These are phyloP conservation scores for Spheniscus mendiculus DNA, from an alignment of 2,113 vertebrate genomes.

Conservation along the genomic window DNA sequence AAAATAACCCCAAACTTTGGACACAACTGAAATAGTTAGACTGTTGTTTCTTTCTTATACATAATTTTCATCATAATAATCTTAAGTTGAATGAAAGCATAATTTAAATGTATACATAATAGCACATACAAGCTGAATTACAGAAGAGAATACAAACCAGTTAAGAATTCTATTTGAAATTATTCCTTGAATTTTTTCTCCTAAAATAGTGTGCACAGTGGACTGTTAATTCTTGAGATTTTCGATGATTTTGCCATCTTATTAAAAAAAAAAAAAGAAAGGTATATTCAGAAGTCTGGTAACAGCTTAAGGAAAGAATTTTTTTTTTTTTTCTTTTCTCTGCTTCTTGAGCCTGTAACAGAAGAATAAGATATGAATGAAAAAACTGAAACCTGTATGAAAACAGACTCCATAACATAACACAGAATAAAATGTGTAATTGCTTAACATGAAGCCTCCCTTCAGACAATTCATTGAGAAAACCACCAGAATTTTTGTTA, in stretches of 20 bases:
- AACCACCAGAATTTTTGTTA: background rate
- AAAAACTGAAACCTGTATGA: background rate
- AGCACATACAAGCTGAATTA: background rate
- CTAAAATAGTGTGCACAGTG: background rate
- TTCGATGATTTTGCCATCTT: background rate
- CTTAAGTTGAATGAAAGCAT: background rate
- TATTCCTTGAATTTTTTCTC: background rate
- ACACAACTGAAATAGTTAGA: background rate
- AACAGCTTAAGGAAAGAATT: background rate
- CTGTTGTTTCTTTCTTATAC: background rate
- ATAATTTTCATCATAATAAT: background rate
- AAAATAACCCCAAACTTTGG: background rate
- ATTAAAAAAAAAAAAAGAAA: background rate
- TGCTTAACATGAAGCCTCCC: background rate
- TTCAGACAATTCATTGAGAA: background rate
- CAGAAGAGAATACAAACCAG: background rate
- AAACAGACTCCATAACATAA: background rate
- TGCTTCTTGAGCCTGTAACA: background rate
- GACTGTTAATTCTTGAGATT: background rate
- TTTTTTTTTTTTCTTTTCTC: background rate
- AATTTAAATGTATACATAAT: background rate
- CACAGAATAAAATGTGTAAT: background rate
- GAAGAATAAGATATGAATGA: background rate
- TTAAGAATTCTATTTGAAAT: background rate
- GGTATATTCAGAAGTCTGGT: background rate